A percentile compares a stretch with the other conserved stretches of the same genome.
These are phyloP conservation scores for Girardinichthys multiradiatus DNA, from an alignment of 2,113 vertebrate genomes.

Conservation along the genomic window DNA sequence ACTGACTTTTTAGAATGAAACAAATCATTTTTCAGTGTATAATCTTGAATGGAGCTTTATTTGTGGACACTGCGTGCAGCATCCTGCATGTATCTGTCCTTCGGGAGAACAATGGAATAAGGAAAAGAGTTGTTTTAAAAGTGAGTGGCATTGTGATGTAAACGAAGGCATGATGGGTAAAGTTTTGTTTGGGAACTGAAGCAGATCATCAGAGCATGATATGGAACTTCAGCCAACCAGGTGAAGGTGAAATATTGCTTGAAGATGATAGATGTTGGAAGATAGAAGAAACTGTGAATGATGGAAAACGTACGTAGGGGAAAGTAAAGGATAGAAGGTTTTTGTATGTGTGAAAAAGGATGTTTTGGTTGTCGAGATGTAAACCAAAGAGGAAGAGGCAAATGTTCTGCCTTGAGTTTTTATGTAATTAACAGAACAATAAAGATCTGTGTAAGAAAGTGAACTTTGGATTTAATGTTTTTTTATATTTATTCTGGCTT, in stretches of 20 bases:
- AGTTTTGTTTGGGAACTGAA: constrained; percentile 28
- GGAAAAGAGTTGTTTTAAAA: constrained; percentile 17
- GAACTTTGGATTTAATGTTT: constrained; percentile 39
- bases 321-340: constrained; percentile 42
- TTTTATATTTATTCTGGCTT: background rate
- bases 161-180: constrained; percentile 46
- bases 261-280: constrained; percentile 23
- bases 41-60: constrained; percentile 74
- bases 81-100: constrained; percentile 43
- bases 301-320: constrained; percentile 65
- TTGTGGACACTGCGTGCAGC: constrained; percentile 55
- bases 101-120: constrained; percentile 13
- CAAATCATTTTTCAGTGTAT: constrained; percentile 72
- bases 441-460: constrained; percentile 81
- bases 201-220: constrained; percentile 11
- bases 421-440: constrained; percentile 77
- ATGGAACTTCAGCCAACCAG: background rate
- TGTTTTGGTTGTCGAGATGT: constrained; percentile 13
- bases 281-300: constrained; percentile 17
- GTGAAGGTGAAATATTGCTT: constrained; percentile 45
- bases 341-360: constrained; percentile 45
- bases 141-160: constrained; percentile 58
- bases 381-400: constrained; percentile 23
- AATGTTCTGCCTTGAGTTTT: constrained; percentile 50
- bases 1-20: constrained; percentile 58